Evolutionary conservation across 1,140 invertebrate species (phyloP).

Genomic region (Euwallacea fornicatus): DNA sequence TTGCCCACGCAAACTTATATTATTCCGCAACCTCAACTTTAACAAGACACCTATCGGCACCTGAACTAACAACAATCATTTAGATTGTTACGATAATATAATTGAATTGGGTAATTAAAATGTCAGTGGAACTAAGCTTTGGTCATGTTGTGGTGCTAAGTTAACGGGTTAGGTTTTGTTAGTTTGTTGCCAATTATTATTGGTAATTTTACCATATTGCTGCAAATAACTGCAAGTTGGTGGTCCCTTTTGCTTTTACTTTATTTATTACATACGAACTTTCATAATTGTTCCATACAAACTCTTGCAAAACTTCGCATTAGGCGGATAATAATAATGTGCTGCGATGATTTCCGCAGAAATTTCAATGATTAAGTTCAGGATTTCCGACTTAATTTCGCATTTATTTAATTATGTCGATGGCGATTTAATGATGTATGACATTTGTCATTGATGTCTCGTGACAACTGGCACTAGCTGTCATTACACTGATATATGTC

Average conservation of each 20-base stretch:
- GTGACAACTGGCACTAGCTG: too few species aligned
- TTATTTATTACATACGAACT: background rate
- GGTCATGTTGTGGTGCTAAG: too few species aligned
- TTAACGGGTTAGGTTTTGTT: background rate
- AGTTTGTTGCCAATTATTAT: background rate
- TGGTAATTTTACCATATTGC: background rate
- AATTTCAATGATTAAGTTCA: too few species aligned
- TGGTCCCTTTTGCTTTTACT: background rate
- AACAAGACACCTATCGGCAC: conserved; percentile 20
- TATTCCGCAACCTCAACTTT: conserved; percentile 11
- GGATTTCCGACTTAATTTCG: too few species aligned
- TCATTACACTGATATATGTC: too few species aligned
- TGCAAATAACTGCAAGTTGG: background rate
- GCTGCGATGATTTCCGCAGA: too few species aligned
- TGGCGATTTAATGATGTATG: too few species aligned
- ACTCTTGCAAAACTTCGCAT: too few species aligned
- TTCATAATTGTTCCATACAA: background rate
- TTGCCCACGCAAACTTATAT: conserved; percentile 14
- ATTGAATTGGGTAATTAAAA: background rate
- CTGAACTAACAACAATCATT: conserved; percentile 17
- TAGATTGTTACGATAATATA: background rate
- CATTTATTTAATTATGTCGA: too few species aligned
- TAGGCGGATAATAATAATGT: too few species aligned
- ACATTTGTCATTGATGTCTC: too few species aligned
- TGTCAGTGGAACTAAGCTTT: background rate